Evolutionary conservation across 2,113 vertebrate species (phyloP).

Genomic region (Chiloscyllium plagiosum): DNA sequence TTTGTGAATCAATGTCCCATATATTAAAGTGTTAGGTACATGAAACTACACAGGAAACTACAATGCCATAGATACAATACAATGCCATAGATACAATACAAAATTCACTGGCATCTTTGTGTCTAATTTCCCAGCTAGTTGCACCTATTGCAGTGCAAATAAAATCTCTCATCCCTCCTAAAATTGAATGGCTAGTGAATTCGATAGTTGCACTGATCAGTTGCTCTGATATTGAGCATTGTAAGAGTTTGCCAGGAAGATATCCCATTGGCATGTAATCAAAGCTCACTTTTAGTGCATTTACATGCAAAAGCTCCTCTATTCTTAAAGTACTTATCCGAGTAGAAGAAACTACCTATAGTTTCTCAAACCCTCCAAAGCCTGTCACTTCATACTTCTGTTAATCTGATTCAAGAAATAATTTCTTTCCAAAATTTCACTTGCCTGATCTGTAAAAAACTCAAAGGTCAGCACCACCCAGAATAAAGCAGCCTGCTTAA

Average conservation of each 20-base stretch:
- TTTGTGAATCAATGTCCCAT: constrained; percentile 13
- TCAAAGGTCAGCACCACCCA: background rate
- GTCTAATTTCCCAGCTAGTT: background rate
- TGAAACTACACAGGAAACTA: background rate
- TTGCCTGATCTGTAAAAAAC: background rate
- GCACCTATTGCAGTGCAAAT: background rate
- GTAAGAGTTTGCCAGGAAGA: background rate
- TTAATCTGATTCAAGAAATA: background rate
- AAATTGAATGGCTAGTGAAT: background rate
- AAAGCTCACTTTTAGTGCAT: background rate
- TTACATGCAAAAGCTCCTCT: background rate
- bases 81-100: background rate
- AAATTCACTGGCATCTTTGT: background rate
- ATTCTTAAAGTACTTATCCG: background rate
- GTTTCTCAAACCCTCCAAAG: background rate
- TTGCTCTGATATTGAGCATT: background rate
- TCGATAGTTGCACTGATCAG: background rate
- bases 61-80: background rate
- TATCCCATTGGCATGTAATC: background rate
- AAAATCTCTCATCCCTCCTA: background rate
- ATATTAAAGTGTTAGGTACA: background rate
- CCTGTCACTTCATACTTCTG: background rate
- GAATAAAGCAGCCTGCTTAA: background rate
- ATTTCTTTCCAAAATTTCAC: background rate
- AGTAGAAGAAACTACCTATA: background rate